These are phyloP conservation scores for Glyphotaelius pellucidus DNA, from an alignment of 2,888 invertebrate genomes.

Conservation along the genomic window DNA sequence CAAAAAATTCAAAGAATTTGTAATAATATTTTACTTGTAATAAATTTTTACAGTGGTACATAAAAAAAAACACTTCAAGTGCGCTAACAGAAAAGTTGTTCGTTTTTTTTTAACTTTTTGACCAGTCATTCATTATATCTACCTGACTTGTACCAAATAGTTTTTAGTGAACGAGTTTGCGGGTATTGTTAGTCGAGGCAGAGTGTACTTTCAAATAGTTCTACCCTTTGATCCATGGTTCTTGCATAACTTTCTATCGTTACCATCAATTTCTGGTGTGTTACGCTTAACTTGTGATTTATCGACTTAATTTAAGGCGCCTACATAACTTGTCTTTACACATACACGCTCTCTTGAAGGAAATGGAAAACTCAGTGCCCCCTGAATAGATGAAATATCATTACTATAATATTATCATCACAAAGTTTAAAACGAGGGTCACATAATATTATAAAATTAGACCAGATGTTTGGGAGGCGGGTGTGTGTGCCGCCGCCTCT, in stretches of 20 bases:
- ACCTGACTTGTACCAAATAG: neutral
- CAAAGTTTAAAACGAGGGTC: neutral
- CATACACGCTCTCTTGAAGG: neutral
- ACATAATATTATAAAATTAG: neutral
- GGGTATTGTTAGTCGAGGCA: neutral
- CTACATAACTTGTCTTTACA: conserved; percentile 39
- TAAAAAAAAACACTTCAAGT: neutral
- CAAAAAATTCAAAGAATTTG: no score
- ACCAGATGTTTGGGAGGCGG: neutral
- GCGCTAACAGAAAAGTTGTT: neutral
- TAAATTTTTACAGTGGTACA: neutral
- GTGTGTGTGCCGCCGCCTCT: no score
- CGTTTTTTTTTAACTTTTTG: neutral
- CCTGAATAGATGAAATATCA: neutral
- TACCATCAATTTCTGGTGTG: conserved; percentile 47
- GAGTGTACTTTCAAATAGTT: conserved; percentile 33
- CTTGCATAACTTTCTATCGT: conserved; percentile 40
- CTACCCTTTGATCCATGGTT: conserved; percentile 27
- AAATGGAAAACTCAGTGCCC: neutral
- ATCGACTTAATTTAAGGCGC: conserved; percentile 48
- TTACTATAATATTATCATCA: neutral
- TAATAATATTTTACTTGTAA: no score
- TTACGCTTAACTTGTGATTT: conserved; percentile 50
- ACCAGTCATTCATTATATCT: neutral
- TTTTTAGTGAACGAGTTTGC: neutral